Evolutionary conservation across 2,113 vertebrate species (phyloP), one percentile per base, ranked within the genome.

Genomic region (Rhinogobius similis): DNA sequence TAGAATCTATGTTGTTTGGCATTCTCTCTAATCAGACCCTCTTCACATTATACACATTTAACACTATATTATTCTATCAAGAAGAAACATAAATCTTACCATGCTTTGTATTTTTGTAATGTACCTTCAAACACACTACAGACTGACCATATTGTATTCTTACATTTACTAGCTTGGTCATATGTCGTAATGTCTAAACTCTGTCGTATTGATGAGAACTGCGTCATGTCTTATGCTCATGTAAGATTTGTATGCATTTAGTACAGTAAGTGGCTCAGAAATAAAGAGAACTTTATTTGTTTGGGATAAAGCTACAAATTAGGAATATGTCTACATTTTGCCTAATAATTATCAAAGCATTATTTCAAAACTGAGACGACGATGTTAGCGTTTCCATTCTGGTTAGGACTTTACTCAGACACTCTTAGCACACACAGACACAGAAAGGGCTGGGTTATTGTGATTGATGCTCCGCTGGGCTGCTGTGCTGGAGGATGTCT

Each of bases 401-500:
- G 82, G 61, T 73, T 41, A 52, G 86, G 75, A 79, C 79, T 86
- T 89, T 77, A 81, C 41, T 69, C 81, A 82, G 86, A 85, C 88
- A 85, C 82, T 83, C 78, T 66, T 67, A 68, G 82, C 79, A 70
- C 44, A 68, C 44, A 21, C 20, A 87, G 90, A 82, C 85, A 62
- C 81, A 67, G 76, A 81, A 78, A 82, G 61, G 76, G 72, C 83
- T 82, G 75, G 62, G 18, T 77, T 76, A 18, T 63, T 62, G 85
- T 90, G 90, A 92, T 90, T 89, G 87, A 88, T 73, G 55, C 87
- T 87, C 77, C 80, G 82, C 86, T 77, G 80, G 20, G 69, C 76
- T 56, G 32, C 82, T 75, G 39, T 67, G 75, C 74, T 56, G 63
- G 85, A 81, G 72, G 83, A 87, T 88, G 85, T 84, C 87, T 88